Conservation (phyloP, 2,888 invertebrate species). For the Geophilus truncorum region DNA sequence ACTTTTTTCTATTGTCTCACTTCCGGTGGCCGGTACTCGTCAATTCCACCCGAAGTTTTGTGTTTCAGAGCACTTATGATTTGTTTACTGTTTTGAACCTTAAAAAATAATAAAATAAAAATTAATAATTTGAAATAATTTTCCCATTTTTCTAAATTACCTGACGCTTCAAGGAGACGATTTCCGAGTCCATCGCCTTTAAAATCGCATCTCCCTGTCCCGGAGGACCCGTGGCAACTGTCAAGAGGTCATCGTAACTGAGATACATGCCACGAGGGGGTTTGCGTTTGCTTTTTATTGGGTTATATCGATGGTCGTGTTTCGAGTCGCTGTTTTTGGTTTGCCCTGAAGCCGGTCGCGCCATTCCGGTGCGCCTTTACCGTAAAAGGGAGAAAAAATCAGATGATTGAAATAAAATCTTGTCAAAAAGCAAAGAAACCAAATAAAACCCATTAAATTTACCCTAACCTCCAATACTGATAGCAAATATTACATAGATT, state of each 20-base stretch:
- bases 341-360: conserved; percentile 69
- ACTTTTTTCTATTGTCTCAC: conserved; percentile 34
- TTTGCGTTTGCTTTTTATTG: conserved; percentile 58
- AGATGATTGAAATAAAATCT: background rate
- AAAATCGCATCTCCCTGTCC: conserved; percentile 77
- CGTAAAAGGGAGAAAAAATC: conserved; percentile 33
- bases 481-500: conserved; percentile 76
- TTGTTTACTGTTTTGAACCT: conserved; percentile 95
- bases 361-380: conserved; percentile 71
- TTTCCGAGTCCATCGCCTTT: conserved; percentile 87
- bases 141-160: conserved; percentile 55
- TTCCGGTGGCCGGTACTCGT: conserved; percentile 57
- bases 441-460: conserved; percentile 37
- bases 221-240: conserved; percentile 73
- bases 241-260: conserved; percentile 92
- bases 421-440: background rate
- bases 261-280: conserved; percentile 96
- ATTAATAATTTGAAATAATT: background rate
- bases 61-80: conserved; percentile 78
- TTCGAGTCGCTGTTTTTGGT: conserved; percentile 41
- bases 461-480: conserved; percentile 74
- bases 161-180: conserved; percentile 91
- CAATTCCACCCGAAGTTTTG: conserved; percentile 62
- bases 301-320: conserved; percentile 42
- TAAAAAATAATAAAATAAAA: conserved; percentile 32